Evolutionary conservation across 1,140 invertebrate genomes (phyloP).

Genomic region (Brachionus manjavacas): DNA sequence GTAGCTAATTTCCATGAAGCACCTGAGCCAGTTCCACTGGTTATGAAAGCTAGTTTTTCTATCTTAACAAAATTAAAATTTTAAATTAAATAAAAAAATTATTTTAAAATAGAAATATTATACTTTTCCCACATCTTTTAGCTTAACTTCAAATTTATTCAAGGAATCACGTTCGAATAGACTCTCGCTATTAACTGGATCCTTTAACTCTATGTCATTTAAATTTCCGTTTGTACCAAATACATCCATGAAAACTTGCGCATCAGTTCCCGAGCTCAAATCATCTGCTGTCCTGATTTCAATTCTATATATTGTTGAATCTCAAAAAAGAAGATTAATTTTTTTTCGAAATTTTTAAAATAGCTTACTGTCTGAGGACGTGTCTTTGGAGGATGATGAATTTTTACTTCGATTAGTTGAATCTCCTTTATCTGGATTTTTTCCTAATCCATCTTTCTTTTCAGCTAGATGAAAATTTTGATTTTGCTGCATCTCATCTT

Average conservation of each 20-base stretch:
- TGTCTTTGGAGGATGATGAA: neutral
- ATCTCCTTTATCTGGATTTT: neutral
- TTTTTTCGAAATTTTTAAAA: neutral
- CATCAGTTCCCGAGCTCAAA: slow-evolving; percentile 51
- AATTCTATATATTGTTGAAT: neutral
- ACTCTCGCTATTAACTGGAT: slow-evolving; percentile 44
- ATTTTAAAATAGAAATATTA: neutral
- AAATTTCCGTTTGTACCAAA: slow-evolving; percentile 52
- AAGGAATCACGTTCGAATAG: slow-evolving; percentile 5
- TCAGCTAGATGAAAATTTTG: neutral
- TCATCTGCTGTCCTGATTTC: neutral
- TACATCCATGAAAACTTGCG: slow-evolving; percentile 55
- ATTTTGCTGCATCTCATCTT: neutral
- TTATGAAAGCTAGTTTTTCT: neutral
- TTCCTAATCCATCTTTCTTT: neutral
- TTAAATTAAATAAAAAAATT: neutral
- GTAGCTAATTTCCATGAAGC: neutral
- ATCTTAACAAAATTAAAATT: neutral
- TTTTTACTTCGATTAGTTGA: neutral
- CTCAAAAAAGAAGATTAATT: neutral
- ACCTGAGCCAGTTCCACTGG: neutral
- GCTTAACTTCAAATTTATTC: slow-evolving; percentile 15
- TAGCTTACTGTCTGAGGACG: neutral
- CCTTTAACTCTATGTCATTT: slow-evolving; percentile 45
- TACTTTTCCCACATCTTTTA: slow-evolving; percentile 25